phyloP scores from a whole-genome alignment of 2,797 vertebrate genomes.

The Hyperoplus immaculatus region DNA sequence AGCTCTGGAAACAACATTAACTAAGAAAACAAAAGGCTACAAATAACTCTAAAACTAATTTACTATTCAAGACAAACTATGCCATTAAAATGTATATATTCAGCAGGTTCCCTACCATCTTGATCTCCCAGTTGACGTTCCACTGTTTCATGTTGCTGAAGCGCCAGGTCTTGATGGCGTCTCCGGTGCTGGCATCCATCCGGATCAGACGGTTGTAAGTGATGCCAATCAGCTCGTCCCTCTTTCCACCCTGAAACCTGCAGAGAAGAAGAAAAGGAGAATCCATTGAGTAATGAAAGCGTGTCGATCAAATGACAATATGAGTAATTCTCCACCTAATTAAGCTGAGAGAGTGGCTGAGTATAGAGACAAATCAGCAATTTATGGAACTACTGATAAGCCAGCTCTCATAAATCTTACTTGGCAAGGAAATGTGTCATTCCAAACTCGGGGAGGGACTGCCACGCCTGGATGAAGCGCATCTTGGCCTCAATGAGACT shows the following conservation, averaged over 20 bases:
- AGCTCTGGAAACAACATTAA: not conserved
- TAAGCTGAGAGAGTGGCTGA: not conserved
- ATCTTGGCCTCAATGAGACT: conserved; percentile 99
- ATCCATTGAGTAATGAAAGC: not conserved
- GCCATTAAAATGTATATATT: not conserved
- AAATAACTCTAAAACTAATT: not conserved
- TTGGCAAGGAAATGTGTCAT: conserved; percentile 98
- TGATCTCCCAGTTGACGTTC: conserved; percentile 99
- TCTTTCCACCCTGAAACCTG: conserved; percentile 97
- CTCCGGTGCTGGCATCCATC: conserved; percentile 95
- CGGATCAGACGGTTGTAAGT: conserved; percentile 97
- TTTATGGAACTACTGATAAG: not conserved
- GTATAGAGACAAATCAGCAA: not conserved
- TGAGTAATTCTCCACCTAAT: not conserved
- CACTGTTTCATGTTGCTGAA: conserved; percentile 99
- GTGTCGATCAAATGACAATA: conserved; percentile 1
- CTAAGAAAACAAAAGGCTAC: not conserved
- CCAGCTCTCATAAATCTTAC: conserved; percentile 80
- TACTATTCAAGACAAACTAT: not conserved
- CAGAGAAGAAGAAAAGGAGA: not conserved
- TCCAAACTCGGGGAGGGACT: conserved; percentile 97
- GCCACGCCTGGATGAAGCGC: conserved; percentile 98
- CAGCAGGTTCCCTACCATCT: conserved; percentile 88
- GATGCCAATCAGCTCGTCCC: conserved; percentile 97
- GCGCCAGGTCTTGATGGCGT: conserved; percentile 98